Conservation (phyloP, 2,888 invertebrate species). For the Philaethria dido region DNA sequence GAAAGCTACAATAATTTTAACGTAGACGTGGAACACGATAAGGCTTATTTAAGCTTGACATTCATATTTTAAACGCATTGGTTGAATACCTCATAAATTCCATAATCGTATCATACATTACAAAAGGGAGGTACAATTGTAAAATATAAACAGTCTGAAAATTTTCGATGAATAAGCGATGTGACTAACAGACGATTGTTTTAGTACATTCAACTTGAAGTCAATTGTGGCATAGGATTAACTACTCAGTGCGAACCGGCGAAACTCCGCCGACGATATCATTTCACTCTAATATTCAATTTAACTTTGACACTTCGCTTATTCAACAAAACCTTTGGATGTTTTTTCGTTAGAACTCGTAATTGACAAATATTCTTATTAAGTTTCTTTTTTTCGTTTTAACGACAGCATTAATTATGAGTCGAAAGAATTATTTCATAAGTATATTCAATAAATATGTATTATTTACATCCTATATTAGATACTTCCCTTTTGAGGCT, state of each 20-base stretch:
- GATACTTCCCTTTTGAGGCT: too few relatives aligned
- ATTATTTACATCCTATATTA: too few relatives aligned
- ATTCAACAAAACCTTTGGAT: slow-evolving; percentile 68
- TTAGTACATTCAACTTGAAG: slow-evolving; percentile 68
- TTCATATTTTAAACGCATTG: background rate
- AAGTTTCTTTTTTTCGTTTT: slow-evolving; percentile 31
- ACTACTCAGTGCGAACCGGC: slow-evolving; percentile 73
- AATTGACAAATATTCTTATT: slow-evolving; percentile 45
- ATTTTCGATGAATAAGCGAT: slow-evolving; percentile 70
- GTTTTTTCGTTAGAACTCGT: slow-evolving; percentile 63
- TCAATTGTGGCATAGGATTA: slow-evolving; percentile 81
- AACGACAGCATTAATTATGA: slow-evolving; percentile 4
- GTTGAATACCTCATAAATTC: background rate
- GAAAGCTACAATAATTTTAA: background rate
- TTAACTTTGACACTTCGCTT: slow-evolving; percentile 82
- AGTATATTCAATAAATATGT: background rate
- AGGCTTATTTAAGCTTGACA: slow-evolving; percentile 2
- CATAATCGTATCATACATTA: slow-evolving; percentile 11
- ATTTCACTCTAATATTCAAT: slow-evolving; percentile 82
- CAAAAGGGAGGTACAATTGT: slow-evolving; percentile 12
- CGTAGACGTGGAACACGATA: background rate
- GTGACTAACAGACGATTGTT: slow-evolving; percentile 70
- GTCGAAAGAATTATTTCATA: background rate
- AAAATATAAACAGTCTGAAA: slow-evolving; percentile 52
- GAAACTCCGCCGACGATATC: slow-evolving; percentile 75